Evolutionary conservation across 2,888 invertebrate species (phyloP), one percentile per base, ranked within the genome.

Genomic region (Pecten maximus): DNA sequence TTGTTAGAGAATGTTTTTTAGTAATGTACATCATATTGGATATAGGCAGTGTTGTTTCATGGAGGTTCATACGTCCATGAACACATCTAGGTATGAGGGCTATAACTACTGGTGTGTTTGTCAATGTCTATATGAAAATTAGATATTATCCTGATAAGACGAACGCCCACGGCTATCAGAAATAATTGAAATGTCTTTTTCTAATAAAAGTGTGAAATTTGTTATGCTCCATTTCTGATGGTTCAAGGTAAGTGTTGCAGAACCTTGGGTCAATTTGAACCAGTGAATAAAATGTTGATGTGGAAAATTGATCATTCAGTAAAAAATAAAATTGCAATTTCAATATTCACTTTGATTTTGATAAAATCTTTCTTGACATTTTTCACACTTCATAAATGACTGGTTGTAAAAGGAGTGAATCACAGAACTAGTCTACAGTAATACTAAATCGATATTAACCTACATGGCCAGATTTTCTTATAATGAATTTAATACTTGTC

Each of bases 211-310:
- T 74, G 74, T 74, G 74, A 74, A 74, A 74, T 8, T 74, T 1
- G 19, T 4, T 10, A 74, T 35, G 35, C 35, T 74, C 74, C 74
- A 74, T 74, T 74, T 74, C 74, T 35, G 1, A 2, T 35, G 35
- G 74, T 74, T 35, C 74, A 74, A 28, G 74, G 28, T 74, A 6
- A 28, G 12, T 74, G 74, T 74, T 74, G 74, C 74, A 74, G 74
- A 74, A 74, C 74, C 74, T 10, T 74, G 74, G 74, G 28, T 74
- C 35, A 74, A 74, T 74, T 74, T 74, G 60, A 74, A 74, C 60
- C 8, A 28, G 28, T 12, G 6, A 74, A 74, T 35, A 74, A n/a
- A 54, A 74, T 35, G 10, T 35, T 74, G 74, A 28, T 74, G 74
- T 35, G 35, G 74, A 74, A 74, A 74, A 74, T 54, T 54, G 23